Evolutionary conservation across 2,797 vertebrate genomes (phyloP), one percentile per base, ranked within the genome.

Genomic region (Parotocinclus haroldoi): DNA sequence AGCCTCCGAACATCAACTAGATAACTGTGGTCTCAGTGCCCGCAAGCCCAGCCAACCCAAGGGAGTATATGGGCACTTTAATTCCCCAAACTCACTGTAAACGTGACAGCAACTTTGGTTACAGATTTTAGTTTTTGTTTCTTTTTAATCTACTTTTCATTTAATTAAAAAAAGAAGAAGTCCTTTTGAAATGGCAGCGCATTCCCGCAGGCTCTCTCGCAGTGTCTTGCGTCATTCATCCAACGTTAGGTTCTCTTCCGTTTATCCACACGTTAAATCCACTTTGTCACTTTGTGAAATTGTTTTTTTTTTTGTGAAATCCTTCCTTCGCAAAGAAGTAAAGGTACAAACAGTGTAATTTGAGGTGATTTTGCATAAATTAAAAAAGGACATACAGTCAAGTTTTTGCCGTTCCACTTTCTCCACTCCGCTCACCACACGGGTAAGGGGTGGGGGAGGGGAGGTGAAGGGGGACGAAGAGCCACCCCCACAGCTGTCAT

Each of bases 51-150:
- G 78, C 83, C 48, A 56, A 59, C 57, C 70, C 53, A 53, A 86
- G 85, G 89, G 82, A 86, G 87, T 83, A 86, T 16, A 8, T 71
- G 84, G 89, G 91, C 89, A 87, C 88, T 83, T 68, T 82, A 81
- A 85, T 89, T 91, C 91, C 91, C 94, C 93, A 96, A 95, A 95
- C 92, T 98, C 93, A 96, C 95, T 96, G 95, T 96, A 98, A 98
- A 96, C 93, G 84, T 94, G 84, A 92, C 95, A 98, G 96, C 93
- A 98, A 98, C 95, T 98, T 99, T 99, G 96, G 96, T 98, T 96
- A 96, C 93, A 95, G 87, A 89, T 91, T 79, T 63, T 69, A 50
- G 66, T 77, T 74, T 78, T 82, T 77, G 81, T 83, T 78, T 75
- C 58, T 75, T 71, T 71, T 71, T 59, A 66, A 74, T 70, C 58